Base-by-base conservation (phyloP, 2,113 vertebrate genomes). In the Caretta caretta region DNA sequence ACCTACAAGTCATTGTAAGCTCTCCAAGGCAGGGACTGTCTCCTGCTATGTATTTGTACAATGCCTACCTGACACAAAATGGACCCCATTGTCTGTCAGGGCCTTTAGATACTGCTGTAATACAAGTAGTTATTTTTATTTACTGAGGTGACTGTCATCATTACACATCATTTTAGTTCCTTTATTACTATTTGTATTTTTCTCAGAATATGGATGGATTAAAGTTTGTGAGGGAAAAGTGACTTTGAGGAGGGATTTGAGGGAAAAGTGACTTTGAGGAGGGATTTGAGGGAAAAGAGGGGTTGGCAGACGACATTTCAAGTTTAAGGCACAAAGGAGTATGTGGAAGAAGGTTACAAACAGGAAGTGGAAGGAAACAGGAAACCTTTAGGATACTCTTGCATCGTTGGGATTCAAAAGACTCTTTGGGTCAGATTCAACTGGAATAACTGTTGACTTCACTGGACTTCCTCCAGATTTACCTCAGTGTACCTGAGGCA, bases 371-470 rank as follows among this genome's bases (percentile, higher is more conserved):
- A 3, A 50, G 3, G 2, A 31, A 79, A 65, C 49, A 46, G 1
- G 13, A 83, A 75, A 62, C 83, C 31, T 1, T 20, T 38, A 88
- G 24, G 8, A 72, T 4, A 56, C 4, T 29, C 35, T 7, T 56
- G 8, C 72, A 27, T 86, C 22, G 85, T 83, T 81, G 11, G 1
- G 59, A 8, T 54, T 6, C 56, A 75, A 6, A 20, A 16, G 65
- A 38, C 65, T 35, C 38, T 0, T 1, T 20, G 10, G 6, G 80
- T 1, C 25, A 79, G 24, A 62, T 24, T 81, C 2, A 5, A 72
- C 42, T 90, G 19, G 38, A 51, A 78, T 62, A 25, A 1, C 0
- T n/a, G 5, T 20, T 24, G 75, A 56, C 1, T 35, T 90, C 31
- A 56, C 10, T 2, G 0, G 54, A 62, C 0, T 53, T 72, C 19